Base-by-base conservation (phyloP, 2,113 vertebrate species). In the Trematocara macrostoma region DNA sequence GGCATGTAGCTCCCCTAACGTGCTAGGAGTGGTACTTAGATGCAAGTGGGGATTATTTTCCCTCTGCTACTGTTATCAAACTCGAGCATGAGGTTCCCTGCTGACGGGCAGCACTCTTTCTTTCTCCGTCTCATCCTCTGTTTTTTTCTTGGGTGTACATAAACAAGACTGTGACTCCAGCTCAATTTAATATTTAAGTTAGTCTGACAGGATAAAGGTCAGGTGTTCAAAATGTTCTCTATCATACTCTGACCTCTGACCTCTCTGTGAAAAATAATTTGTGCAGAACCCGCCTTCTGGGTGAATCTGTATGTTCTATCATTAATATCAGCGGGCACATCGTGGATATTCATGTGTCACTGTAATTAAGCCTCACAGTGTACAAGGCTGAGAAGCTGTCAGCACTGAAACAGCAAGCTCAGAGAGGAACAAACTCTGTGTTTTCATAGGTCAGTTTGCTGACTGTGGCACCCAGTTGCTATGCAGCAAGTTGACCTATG, bases 31-130 rank as follows among this genome's bases (percentile, higher is more conserved):
- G 81, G 23, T 57, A 79, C 81, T 92, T 78, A 83, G 83, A 90
- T 85, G 84, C n/a, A 42, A 93, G 84, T 87, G 55, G 61, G 89
- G 81, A 86, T 88, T 92, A 90, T 88, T 94, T 92, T 88, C 79
- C 34, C 88, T 92, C 88, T 90, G 84, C 93, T 89, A 93, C 82
- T 80, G 94, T 96, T 96, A 96, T 96, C 96, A 96, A 95, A 91
- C 92, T 90, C 85, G 79, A 94, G 85, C 93, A 96, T 89, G 61
- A 81, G 88, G 69, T 84, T 64, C 87, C 91, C 94, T 94, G 91
- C 95, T 86, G 90, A 90, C 79, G 88, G 93, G 92, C 78, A 85
- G 11, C 79, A 81, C 91, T 87, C 90, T 74, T 29, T 85, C 84
- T 82, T 14, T 84, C 34, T 83, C 76, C 2, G 3, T 79, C 26